A percentile compares a stretch with the other conserved stretches of the same genome.
Evolutionary conservation across 2,888 invertebrate genomes (phyloP).

Genomic region (Malacosoma neustria): DNA sequence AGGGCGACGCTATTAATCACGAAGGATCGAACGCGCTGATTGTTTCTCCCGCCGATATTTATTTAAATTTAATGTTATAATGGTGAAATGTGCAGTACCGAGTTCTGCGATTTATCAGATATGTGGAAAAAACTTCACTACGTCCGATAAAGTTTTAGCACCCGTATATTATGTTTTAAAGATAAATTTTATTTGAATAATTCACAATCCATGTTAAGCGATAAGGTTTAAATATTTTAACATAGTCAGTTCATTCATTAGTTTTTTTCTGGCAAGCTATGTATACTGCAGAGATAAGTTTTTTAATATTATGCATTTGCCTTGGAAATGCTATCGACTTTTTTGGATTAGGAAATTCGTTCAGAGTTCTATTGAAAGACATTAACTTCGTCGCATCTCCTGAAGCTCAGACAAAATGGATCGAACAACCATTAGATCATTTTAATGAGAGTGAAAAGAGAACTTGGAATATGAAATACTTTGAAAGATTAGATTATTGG

Average conservation of each 20-base stretch:
- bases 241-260: not conserved
- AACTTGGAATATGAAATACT: constrained; percentile 53
- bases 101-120: no score
- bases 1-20: no score
- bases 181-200: not conserved
- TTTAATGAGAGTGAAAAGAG: constrained; percentile 36
- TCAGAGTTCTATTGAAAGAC: constrained; percentile 30
- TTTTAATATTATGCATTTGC: constrained; percentile 18
- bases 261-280: no score
- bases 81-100: no score
- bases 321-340: constrained; percentile 24
- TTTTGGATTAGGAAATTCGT: constrained; percentile 26
- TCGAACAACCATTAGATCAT: constrained; percentile 49
- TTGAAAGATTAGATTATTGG: constrained; percentile 42
- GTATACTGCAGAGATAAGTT: constrained; percentile 15
- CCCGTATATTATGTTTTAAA: no score
- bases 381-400: constrained; percentile 19
- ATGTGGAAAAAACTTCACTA: no score
- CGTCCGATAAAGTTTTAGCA: no score
- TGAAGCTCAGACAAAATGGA: constrained; percentile 29
- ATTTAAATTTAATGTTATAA: no score
- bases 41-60: no score
- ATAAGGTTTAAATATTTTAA: not conserved
- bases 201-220: not conserved
- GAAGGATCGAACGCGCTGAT: no score